Evolutionary conservation across 92 coral and sea anemone genomes (phyloP), one percentile per base, ranked within the genome.

Genomic region (Paramuricea clavata): DNA sequence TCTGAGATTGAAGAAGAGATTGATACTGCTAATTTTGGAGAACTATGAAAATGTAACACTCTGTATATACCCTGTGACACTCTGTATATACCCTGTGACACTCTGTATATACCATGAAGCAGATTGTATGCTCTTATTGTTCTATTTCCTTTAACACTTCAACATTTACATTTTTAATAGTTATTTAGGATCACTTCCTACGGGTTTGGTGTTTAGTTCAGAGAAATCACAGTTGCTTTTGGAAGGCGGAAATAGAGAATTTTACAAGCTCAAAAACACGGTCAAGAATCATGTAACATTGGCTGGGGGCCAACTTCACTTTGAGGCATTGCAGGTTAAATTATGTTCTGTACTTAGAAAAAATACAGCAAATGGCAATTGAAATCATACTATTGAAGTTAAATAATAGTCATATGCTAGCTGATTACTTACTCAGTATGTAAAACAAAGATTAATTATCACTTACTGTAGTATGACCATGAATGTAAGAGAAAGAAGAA

Each of bases 231-330:
- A 11, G 10, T 33, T 71, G 49, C 77, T 71, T 34, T n/a, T 71
- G 25, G 26, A 71, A 36, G 77, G 77, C 5, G 49, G 50, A 22
- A 71, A 36, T 71, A 12, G 16, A 71, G 77, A 71, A 71, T 71
- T 71, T 43, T 71, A 71, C 50, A 71, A 36, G 49, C 52, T 71
- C 22, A 71, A 71, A 25, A 71, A 71, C 36, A 36, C 27, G 2
- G 77, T 71, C 49, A 71, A 71, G 52, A 71, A 71, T 36, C 77
- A 71, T 25, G 30, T 71, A 71, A 71, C 77, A 71, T n/a, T 71
- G 49, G 77, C 77, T 34, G 77, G 77, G 13, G 77, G 77, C 2
- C 77, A 71, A 71, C 28, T 71, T 34, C 77, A 71, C 50, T 71
- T 71, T 36, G 77, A 71, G 1, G 77, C 77, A 34, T 36, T 71